These are phyloP conservation scores for Galaxea fascicularis DNA, from an alignment of 92 coral and sea anemone species.

Conservation along the genomic window DNA sequence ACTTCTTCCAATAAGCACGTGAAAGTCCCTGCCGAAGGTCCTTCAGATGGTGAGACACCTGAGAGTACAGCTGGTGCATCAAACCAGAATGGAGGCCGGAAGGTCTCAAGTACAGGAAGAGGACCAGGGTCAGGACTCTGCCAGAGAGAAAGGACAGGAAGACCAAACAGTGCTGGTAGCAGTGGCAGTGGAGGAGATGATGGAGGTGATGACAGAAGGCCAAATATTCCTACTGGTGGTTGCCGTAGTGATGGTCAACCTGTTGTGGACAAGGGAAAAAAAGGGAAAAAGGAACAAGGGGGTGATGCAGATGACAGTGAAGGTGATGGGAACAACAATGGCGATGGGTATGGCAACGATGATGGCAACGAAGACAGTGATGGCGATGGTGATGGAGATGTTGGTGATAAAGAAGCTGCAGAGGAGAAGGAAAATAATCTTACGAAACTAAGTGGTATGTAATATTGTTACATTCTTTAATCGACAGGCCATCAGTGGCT, in stretches of 20 bases:
- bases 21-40: not conserved
- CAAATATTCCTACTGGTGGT: not conserved
- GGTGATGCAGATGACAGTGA: not conserved
- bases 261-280: not conserved
- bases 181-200: slow-evolving; percentile 42
- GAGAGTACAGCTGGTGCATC: not conserved
- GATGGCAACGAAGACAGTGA: too few species aligned
- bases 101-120: not conserved
- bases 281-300: not conserved
- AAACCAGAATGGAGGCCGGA: not conserved
- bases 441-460: not conserved
- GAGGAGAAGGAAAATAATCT: not conserved
- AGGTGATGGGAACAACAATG: not conserved
- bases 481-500: not conserved
- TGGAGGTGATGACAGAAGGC: slow-evolving; percentile 20
- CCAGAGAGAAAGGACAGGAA: not conserved
- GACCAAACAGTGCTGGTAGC: not conserved
- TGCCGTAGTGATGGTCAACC: slow-evolving; percentile 12
- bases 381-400: not conserved
- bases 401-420: not conserved
- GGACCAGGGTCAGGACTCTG: not conserved
- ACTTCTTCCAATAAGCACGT: too few species aligned
- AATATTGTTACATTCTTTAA: not conserved
- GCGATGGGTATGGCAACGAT: not conserved
- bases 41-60: slow-evolving; percentile 13